Evolutionary conservation across 2,113 vertebrate genomes (phyloP).

Genomic region (Rutilus rutilus): DNA sequence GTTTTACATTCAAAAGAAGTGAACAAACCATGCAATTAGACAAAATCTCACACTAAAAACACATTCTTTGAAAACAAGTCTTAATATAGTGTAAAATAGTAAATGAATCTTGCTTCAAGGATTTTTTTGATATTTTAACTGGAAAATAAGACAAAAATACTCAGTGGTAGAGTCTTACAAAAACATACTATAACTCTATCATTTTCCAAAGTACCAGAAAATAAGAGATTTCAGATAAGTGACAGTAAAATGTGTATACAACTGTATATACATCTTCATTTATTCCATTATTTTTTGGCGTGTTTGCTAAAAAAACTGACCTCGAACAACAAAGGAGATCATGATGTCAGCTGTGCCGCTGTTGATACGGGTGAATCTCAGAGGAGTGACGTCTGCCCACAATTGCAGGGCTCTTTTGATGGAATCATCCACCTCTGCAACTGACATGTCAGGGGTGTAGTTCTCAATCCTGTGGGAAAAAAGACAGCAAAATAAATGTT

Average conservation of each 20-base stretch:
- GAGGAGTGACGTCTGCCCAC: constrained; percentile 81
- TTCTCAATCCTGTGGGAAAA: constrained; percentile 79
- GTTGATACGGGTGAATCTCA: constrained; percentile 79
- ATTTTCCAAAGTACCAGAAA: too few relatives aligned
- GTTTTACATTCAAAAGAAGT: not conserved
- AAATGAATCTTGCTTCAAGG: not conserved
- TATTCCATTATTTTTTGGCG: too few relatives aligned
- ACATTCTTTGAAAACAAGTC: not conserved
- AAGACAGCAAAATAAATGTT: not conserved
- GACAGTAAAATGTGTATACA: too few relatives aligned
- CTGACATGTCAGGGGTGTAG: constrained; percentile 80
- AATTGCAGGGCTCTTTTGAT: constrained; percentile 79
- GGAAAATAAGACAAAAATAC: not conserved
- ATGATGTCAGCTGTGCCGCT: constrained; percentile 83
- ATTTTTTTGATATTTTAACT: not conserved
- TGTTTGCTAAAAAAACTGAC: constrained; percentile 67
- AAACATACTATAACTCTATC: too few relatives aligned
- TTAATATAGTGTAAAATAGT: not conserved
- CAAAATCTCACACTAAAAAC: not conserved
- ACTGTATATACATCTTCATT: too few relatives aligned
- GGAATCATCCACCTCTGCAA: constrained; percentile 74
- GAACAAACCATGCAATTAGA: not conserved
- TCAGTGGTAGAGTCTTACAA: too few relatives aligned
- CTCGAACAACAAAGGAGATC: constrained; percentile 79
- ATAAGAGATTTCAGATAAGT: too few relatives aligned